A percentile compares a stretch with the other conserved stretches of the same genome.
These are phyloP conservation scores for Apogon talboti DNA, from an alignment of 2,797 vertebrate species.

Conservation along the genomic window DNA sequence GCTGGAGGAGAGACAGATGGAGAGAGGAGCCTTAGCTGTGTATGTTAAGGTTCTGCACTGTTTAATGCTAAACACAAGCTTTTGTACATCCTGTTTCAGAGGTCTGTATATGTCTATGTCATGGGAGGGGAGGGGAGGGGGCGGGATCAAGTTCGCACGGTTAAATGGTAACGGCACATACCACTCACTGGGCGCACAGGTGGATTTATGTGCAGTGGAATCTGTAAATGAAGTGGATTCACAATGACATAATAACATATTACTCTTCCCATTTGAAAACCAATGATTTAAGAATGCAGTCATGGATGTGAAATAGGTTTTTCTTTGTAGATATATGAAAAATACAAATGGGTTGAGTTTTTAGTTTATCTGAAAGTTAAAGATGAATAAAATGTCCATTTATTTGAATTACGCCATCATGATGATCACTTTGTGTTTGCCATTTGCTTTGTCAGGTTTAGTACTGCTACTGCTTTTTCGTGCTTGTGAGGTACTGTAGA, in stretches of 20 bases:
- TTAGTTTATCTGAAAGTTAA: slow-evolving; percentile 77
- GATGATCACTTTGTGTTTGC: slow-evolving; percentile 75
- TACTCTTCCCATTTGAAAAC: slow-evolving; percentile 60
- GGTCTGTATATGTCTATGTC: slow-evolving; percentile 60
- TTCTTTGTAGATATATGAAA: slow-evolving; percentile 77
- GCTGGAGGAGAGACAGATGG: slow-evolving; percentile 18
- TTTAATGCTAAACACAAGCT: slow-evolving; percentile 81
- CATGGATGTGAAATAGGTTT: slow-evolving; percentile 75
- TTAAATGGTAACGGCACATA: slow-evolving; percentile 60
- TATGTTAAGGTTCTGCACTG: slow-evolving; percentile 75
- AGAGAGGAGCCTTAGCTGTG: slow-evolving; percentile 66
- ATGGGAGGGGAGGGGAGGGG: slow-evolving; percentile 15
- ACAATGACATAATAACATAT: slow-evolving; percentile 25
- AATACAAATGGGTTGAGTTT: slow-evolving; percentile 43
- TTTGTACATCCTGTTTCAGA: slow-evolving; percentile 80
- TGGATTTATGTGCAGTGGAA: slow-evolving; percentile 65
- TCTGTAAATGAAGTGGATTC: slow-evolving; percentile 47
- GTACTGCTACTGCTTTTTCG: slow-evolving; percentile 5
- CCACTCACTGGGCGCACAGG: slow-evolving; percentile 60
- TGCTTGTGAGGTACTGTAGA: not conserved
- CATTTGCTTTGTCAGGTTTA: slow-evolving; percentile 45
- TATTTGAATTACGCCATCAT: slow-evolving; percentile 77
- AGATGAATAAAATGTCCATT: slow-evolving; percentile 81
- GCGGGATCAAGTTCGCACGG: slow-evolving; percentile 35
- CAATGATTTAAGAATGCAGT: slow-evolving; percentile 71